Percentiles rank a stretch among this genome's conserved stretches.
phyloP scores from a whole-genome alignment of 2,888 invertebrate genomes.

The Euzophera pinguis region DNA sequence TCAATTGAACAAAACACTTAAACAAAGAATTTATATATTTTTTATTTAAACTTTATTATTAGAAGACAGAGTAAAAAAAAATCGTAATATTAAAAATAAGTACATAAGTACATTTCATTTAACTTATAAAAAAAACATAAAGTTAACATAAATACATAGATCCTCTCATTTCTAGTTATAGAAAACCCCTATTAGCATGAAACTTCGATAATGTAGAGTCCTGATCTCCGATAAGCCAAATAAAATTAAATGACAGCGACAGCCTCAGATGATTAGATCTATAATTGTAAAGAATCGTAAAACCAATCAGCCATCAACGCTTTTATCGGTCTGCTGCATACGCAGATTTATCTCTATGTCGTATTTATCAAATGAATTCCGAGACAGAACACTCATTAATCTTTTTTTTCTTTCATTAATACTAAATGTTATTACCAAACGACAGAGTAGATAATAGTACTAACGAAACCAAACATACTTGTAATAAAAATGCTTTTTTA shows the following conservation, averaged over 20 bases:
- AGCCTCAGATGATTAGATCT: not conserved
- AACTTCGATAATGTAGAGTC: not conserved
- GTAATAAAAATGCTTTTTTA: too few species aligned
- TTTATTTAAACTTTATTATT: too few species aligned
- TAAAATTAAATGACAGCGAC: not conserved
- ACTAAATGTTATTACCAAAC: not conserved
- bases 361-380: not conserved
- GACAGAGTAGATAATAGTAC: not conserved
- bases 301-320: not conserved
- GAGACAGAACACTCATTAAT: not conserved
- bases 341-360: conserved; percentile 4
- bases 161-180: too few species aligned
- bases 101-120: too few species aligned
- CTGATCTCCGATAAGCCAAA: not conserved
- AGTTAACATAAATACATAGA: too few species aligned
- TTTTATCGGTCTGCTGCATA: not conserved
- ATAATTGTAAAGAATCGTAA: conserved; percentile 2
- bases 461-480: too few species aligned
- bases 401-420: not conserved
- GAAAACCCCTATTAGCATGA: not conserved
- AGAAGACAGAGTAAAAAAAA: too few species aligned
- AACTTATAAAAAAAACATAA: too few species aligned
- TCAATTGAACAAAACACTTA: too few species aligned
- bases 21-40: too few species aligned
- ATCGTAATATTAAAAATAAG: too few species aligned